phyloP scores from a whole-genome alignment of 2,797 vertebrate genomes.

The Enteromius radiatus region DNA sequence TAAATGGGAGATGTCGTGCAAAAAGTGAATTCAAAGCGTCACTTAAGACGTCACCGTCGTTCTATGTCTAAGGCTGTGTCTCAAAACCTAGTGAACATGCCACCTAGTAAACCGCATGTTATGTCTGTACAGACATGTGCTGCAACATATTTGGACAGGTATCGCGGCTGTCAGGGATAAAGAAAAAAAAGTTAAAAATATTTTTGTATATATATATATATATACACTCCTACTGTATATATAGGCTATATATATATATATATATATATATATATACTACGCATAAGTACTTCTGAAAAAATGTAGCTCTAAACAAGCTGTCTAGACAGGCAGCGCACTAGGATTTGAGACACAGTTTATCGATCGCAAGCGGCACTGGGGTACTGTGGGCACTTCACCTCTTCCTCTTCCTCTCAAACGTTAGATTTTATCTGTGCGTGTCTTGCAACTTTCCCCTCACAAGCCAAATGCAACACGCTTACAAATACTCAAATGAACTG shows the following conservation, averaged over 20 bases:
- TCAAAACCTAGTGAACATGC: background rate
- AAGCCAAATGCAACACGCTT: background rate
- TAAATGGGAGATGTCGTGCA: background rate
- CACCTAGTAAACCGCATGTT: background rate
- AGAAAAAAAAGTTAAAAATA: background rate
- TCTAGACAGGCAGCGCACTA: background rate
- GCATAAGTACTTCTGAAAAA: too few species aligned
- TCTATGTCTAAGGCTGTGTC: background rate
- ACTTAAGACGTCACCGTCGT: background rate
- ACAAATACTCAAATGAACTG: background rate
- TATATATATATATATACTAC: too few species aligned
- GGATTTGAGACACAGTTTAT: background rate
- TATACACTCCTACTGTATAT: too few species aligned
- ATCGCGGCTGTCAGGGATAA: background rate
- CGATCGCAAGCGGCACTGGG: background rate
- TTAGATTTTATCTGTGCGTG: background rate
- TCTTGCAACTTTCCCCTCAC: background rate
- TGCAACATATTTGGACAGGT: background rate
- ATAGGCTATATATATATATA: too few species aligned
- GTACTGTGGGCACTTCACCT: background rate
- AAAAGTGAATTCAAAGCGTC: background rate
- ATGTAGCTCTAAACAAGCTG: background rate
- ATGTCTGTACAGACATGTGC: background rate
- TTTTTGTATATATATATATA: too few species aligned
- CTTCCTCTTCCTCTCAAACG: slow-evolving; percentile 17